These are phyloP conservation scores for Camarhynchus parvulus DNA, from an alignment of 2,113 vertebrate species.

Conservation along the genomic window DNA sequence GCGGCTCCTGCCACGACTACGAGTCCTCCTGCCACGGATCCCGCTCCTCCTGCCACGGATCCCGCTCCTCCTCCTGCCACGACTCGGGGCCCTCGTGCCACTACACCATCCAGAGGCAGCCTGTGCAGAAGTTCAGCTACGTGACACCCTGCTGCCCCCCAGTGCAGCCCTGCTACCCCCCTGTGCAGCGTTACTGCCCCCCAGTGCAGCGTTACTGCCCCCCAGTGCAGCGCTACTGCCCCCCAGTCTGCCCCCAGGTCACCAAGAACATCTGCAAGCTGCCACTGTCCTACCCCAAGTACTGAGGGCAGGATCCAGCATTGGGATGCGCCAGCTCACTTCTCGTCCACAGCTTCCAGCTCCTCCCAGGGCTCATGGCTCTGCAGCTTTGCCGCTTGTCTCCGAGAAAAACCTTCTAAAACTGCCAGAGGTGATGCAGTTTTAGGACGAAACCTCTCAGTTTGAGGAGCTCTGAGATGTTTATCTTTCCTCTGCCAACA, in stretches of 20 bases:
- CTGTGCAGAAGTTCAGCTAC: background rate
- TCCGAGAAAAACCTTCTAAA: background rate
- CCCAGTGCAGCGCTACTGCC: background rate
- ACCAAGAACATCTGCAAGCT: constrained; percentile 32
- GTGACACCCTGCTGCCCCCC: background rate
- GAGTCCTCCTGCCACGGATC: background rate
- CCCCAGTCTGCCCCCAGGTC: background rate
- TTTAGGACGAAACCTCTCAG: rapidly evolving
- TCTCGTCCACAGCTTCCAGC: rapidly evolving
- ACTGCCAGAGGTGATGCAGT: rapidly evolving
- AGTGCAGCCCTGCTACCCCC: background rate
- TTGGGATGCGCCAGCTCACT: rapidly evolving
- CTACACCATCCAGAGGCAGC: constrained; percentile 32
- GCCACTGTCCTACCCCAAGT: background rate
- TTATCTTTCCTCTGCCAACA: rapidly evolving
- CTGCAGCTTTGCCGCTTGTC: rapidly evolving
- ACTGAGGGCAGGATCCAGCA: background rate
- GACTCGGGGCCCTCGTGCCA: background rate
- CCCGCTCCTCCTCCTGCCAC: constrained; percentile 35
- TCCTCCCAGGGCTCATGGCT: rapidly evolving
- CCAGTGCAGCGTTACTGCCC: background rate
- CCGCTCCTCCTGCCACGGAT: background rate
- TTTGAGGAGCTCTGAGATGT: background rate
- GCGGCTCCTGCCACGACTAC: background rate
- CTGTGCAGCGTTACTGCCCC: background rate